These are phyloP conservation scores for Harpalus rufipes DNA, from an alignment of 2,888 invertebrate genomes.

Conservation along the genomic window DNA sequence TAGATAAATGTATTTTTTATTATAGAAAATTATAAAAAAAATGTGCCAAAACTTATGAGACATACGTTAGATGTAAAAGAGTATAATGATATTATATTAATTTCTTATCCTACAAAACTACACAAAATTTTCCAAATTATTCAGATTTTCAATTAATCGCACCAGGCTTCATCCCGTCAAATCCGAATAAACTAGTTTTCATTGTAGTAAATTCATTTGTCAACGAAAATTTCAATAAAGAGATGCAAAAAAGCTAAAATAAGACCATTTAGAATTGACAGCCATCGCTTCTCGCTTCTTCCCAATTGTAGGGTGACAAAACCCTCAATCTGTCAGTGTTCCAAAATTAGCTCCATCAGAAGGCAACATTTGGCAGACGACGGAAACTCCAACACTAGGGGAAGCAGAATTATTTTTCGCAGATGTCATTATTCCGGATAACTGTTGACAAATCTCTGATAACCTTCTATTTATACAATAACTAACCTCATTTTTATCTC, in stretches of 20 bases:
- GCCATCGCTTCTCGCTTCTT: conserved; percentile 9
- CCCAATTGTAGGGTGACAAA: conserved; percentile 17
- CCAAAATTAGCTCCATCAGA: conserved; percentile 9
- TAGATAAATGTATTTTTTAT: no score
- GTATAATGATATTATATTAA: no score
- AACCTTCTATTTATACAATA: conserved; percentile 5
- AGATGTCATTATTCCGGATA: conserved; percentile 20
- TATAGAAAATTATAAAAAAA: no score
- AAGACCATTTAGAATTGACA: neutral
- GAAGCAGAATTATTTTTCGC: conserved; percentile 32
- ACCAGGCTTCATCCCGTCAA: no score
- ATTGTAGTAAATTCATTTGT: neutral
- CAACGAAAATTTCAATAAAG: neutral
- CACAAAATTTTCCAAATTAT: no score
- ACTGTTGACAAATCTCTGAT: conserved; percentile 3
- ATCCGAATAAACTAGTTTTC: no score
- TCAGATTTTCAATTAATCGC: no score
- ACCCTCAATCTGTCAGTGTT: conserved; percentile 19
- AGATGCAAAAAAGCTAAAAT: neutral
- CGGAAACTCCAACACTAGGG: conserved; percentile 1
- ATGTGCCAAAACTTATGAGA: no score
- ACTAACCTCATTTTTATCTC: conserved; percentile 1
- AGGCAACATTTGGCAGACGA: conserved; percentile 48
- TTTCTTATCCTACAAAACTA: no score
- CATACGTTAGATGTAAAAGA: no score